These are phyloP conservation scores for Pterostichus niger DNA, from an alignment of 2,888 invertebrate genomes.

Conservation along the genomic window DNA sequence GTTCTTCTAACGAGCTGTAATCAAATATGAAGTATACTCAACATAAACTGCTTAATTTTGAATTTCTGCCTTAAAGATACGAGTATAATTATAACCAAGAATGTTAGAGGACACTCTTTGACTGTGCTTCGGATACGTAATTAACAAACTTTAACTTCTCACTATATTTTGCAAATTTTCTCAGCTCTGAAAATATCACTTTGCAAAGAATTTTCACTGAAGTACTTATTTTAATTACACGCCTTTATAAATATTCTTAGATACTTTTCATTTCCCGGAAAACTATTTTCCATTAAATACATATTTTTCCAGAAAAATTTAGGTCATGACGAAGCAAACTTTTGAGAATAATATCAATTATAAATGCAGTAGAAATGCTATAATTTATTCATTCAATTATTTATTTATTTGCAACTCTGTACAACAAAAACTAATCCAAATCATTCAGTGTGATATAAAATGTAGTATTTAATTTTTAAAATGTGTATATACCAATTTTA, in stretches of 20 bases:
- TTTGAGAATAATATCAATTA: too few species aligned
- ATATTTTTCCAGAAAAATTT: too few species aligned
- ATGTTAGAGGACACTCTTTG: slow-evolving; percentile 7
- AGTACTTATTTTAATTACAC: not conserved
- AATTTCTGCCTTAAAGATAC: not conserved
- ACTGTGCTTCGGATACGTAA: slow-evolving; percentile 31
- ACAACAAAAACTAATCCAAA: too few species aligned
- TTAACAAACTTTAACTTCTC: slow-evolving; percentile 37
- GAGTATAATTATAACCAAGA: slow-evolving; percentile 3
- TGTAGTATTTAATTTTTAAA: too few species aligned
- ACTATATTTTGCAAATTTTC: slow-evolving; percentile 23
- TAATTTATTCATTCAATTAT: too few species aligned
- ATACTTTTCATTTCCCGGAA: too few species aligned
- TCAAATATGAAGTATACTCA: slow-evolving; percentile 10
- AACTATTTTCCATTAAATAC: too few species aligned
- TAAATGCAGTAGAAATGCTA: too few species aligned
- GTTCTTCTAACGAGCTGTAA: slow-evolving; percentile 25
- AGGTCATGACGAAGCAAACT: too few species aligned
- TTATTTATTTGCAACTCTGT: too few species aligned
- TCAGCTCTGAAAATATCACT: not conserved
- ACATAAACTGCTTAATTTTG: slow-evolving; percentile 7
- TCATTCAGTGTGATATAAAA: too few species aligned
- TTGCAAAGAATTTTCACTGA: not conserved
- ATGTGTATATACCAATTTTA: too few species aligned
- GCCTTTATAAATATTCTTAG: not conserved